A percentile compares a stretch with the other conserved stretches of the same genome.
These are phyloP conservation scores for Oligia strigilis DNA, from an alignment of 2,888 invertebrate genomes.

Conservation along the genomic window DNA sequence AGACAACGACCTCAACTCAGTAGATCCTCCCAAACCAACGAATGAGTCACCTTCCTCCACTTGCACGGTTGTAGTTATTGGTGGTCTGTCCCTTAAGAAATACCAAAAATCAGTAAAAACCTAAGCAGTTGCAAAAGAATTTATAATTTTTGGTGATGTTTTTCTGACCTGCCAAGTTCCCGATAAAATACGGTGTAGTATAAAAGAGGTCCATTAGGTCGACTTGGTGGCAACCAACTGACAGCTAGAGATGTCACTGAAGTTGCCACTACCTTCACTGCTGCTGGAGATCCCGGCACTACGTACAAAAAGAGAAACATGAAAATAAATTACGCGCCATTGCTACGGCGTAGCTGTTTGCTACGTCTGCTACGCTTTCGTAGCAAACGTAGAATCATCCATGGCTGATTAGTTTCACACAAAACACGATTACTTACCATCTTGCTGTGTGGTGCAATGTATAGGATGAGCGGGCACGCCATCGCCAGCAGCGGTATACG, in stretches of 20 bases:
- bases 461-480: conserved; percentile 95
- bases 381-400: background rate
- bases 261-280: conserved; percentile 95
- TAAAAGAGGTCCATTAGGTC: conserved; percentile 95
- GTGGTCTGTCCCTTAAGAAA: conserved; percentile 83
- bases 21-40: conserved; percentile 88
- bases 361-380: conserved; percentile 14
- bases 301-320: conserved; percentile 35
- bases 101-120: background rate
- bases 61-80: conserved; percentile 86
- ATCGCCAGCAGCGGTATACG: conserved; percentile 96
- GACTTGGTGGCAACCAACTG: conserved; percentile 95
- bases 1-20: conserved; percentile 92
- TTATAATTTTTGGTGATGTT: background rate
- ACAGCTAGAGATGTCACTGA: conserved; percentile 95
- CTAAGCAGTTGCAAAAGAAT: background rate
- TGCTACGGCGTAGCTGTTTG: background rate
- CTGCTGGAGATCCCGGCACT: conserved; percentile 96
- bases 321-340: background rate
- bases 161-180: conserved; percentile 91
- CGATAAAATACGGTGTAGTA: conserved; percentile 95
- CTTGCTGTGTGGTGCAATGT: conserved; percentile 96
- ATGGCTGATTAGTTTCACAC: background rate
- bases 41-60: conserved; percentile 81
- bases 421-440: conserved; percentile 90